These are phyloP conservation scores for Cromileptes altivelis DNA, from an alignment of 2,113 vertebrate genomes.

Conservation along the genomic window DNA sequence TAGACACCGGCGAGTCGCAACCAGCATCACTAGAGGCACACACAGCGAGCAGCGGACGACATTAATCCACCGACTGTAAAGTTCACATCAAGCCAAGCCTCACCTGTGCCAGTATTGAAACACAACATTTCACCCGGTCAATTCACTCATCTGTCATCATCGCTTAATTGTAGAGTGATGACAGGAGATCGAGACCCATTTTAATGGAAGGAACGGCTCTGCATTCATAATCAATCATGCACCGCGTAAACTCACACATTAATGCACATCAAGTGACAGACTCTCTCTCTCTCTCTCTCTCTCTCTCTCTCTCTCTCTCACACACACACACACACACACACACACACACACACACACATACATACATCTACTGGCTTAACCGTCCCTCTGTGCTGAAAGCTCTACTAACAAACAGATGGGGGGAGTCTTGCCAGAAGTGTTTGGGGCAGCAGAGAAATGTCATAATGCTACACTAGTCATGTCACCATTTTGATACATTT, in stretches of 20 bases:
- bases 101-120: constrained; percentile 59
- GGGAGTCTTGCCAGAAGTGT: constrained; percentile 49
- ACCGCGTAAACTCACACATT: constrained; percentile 43
- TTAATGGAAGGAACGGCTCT: constrained; percentile 48
- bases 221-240: constrained; percentile 65
- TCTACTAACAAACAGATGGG: constrained; percentile 69
- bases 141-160: constrained; percentile 53
- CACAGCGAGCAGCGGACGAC: background rate
- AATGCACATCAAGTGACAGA: constrained; percentile 1
- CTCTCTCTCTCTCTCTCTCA: too few species aligned
- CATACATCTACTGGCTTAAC: constrained; percentile 52
- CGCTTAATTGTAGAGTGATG: constrained; percentile 26
- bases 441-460: constrained; percentile 60
- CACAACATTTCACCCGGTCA: constrained; percentile 25
- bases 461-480: constrained; percentile 62
- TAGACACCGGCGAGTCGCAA: background rate
- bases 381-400: constrained; percentile 65
- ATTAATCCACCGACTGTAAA: constrained; percentile 31
- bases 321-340: constrained; percentile 26
- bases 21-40: background rate
- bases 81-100: constrained; percentile 14
- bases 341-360: constrained; percentile 17
- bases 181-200: constrained; percentile 31
- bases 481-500: constrained; percentile 40
- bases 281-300: too few species aligned